Conservation (phyloP, 2,888 invertebrate species). For the Toxonevra muliebris region DNA sequence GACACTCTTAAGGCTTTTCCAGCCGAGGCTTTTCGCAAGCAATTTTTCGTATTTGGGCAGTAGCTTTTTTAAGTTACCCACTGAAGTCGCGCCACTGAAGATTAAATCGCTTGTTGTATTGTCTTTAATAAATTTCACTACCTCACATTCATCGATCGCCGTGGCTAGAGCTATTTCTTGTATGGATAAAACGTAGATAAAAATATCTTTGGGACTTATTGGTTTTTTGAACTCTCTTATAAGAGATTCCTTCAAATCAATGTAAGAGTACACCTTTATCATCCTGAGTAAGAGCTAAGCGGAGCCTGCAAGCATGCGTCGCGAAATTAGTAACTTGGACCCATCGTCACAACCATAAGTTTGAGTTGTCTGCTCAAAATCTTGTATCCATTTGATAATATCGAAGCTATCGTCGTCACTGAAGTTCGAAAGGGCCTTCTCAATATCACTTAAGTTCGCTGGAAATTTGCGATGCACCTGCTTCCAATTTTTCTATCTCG, state of each 20-base stretch:
- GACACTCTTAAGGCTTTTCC: background rate
- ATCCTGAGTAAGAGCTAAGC: too few species aligned
- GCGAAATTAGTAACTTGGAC: background rate
- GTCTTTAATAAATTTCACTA: conserved; percentile 13
- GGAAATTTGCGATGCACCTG: too few species aligned
- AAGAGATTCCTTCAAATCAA: background rate
- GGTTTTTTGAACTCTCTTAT: background rate
- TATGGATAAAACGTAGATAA: conserved; percentile 8
- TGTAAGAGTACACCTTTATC: background rate
- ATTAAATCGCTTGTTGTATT: background rate
- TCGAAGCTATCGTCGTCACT: too few species aligned
- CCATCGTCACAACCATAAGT: conserved; percentile 1
- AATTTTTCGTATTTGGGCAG: conserved; percentile 5
- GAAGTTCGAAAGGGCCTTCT: too few species aligned
- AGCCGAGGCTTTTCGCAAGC: too few species aligned
- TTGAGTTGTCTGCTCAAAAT: conserved; percentile 2
- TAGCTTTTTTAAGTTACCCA: background rate
- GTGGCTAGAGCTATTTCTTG: conserved; percentile 16
- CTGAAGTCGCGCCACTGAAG: background rate
- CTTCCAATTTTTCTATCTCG: too few species aligned
- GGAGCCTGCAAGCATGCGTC: too few species aligned
- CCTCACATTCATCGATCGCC: conserved; percentile 4
- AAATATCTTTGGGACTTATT: background rate
- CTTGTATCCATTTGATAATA: conserved; percentile 9
- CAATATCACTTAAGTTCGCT: too few species aligned